Evolutionary conservation across 2,113 vertebrate species (phyloP).

Genomic region (Myotis davidii): DNA sequence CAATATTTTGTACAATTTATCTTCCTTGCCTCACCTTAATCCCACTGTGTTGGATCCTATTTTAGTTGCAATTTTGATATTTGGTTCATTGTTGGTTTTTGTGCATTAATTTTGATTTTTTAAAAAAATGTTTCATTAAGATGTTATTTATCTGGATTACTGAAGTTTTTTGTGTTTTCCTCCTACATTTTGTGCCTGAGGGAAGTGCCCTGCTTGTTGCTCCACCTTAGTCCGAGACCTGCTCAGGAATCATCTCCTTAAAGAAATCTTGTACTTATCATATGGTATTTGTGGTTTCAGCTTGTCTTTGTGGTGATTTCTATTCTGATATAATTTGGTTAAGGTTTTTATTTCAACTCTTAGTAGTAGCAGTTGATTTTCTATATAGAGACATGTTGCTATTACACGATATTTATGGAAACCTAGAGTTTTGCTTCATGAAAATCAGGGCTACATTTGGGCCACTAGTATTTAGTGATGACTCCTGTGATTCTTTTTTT

Average conservation of each 20-base stretch:
- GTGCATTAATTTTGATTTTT: slow-evolving; percentile 25
- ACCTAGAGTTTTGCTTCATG: not conserved
- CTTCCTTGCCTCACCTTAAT: not conserved
- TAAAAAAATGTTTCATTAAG: not conserved
- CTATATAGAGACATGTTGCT: not conserved
- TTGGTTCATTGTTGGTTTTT: not conserved
- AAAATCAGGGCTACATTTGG: slow-evolving; percentile 5
- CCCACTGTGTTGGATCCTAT: not conserved
- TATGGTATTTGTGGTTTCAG: slow-evolving; percentile 26
- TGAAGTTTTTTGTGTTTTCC: not conserved
- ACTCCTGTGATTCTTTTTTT: not conserved
- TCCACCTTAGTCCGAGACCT: not conserved
- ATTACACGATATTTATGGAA: not conserved
- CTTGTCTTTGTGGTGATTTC: slow-evolving; percentile 21
- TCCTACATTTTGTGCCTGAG: slow-evolving; percentile 1
- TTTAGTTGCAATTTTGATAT: slow-evolving; percentile 22
- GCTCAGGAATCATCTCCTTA: slow-evolving; percentile 26
- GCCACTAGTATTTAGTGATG: not conserved
- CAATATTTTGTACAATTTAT: not conserved
- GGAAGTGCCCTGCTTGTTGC: not conserved
- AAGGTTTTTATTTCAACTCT: slow-evolving; percentile 26
- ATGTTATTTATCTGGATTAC: not conserved
- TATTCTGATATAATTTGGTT: slow-evolving; percentile 22
- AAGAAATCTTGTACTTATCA: slow-evolving; percentile 25
- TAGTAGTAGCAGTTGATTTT: slow-evolving; percentile 8